Percentiles rank a stretch among this genome's conserved stretches.
Conservation (phyloP, 2,797 vertebrate genomes). For the Urophycis tenuis region DNA sequence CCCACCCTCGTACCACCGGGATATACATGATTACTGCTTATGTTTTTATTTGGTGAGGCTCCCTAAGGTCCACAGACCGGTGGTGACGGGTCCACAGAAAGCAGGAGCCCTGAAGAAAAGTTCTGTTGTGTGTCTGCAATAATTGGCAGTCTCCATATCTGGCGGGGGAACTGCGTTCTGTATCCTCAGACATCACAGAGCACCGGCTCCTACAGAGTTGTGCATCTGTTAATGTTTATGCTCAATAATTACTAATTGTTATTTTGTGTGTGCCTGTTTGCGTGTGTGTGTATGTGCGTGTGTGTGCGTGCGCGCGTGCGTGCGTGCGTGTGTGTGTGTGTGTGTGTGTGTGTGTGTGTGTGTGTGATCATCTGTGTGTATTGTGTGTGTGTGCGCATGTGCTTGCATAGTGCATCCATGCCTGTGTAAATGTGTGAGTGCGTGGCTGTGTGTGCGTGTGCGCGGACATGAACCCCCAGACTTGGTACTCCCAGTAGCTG, state of each 20-base stretch:
- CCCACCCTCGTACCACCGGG: neutral
- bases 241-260: neutral
- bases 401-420: neutral
- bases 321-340: conserved; percentile 8
- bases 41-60: neutral
- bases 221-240: neutral
- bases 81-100: neutral
- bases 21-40: neutral
- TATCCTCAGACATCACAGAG: neutral
- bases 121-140: neutral
- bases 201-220: neutral
- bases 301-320: neutral
- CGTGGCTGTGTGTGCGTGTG: conserved; percentile 9
- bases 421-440: neutral
- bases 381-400: neutral
- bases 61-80: neutral
- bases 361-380: conserved; percentile 4
- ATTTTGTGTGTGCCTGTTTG: neutral
- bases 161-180: neutral
- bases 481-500: neutral
- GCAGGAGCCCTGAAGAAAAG: neutral
- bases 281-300: conserved; percentile 9
- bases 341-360: neutral
- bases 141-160: neutral
- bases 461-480: neutral